These are phyloP conservation scores for Neodiprion fabricii DNA, from an alignment of 1,140 invertebrate species.

Conservation along the genomic window DNA sequence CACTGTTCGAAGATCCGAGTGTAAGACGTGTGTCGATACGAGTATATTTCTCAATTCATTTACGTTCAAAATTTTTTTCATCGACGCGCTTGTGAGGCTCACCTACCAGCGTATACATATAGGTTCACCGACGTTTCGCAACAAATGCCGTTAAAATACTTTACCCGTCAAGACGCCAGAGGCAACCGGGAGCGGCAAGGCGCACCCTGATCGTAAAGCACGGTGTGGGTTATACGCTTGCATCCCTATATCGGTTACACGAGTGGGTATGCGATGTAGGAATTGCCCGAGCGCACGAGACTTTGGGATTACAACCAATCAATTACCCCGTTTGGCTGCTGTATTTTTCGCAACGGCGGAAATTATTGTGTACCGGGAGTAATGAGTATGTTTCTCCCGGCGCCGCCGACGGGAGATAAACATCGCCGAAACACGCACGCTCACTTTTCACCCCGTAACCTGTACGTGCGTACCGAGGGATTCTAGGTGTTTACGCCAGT, in stretches of 20 bases:
- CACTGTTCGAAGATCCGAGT: no score
- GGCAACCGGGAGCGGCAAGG: not conserved
- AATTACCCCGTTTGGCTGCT: slow-evolving; percentile 2
- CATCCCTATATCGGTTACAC: not conserved
- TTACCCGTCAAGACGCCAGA: not conserved
- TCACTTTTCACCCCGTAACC: not conserved
- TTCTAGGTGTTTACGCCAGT: not conserved
- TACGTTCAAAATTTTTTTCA: no score
- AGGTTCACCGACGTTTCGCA: not conserved
- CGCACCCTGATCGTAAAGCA: not conserved
- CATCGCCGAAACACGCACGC: slow-evolving; percentile 3
- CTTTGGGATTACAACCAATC: slow-evolving; percentile 5
- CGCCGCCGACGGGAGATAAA: not conserved
- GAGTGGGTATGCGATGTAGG: not conserved
- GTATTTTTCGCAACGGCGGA: slow-evolving; percentile 4
- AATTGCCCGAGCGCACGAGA: slow-evolving; percentile 2
- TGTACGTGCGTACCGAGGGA: no score
- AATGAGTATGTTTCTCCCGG: slow-evolving; percentile 4
- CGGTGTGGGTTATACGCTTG: not conserved
- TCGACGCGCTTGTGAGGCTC: no score
- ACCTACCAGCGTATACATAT: no score
- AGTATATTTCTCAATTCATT: no score
- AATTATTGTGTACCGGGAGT: slow-evolving; percentile 1
- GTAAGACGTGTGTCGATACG: no score
- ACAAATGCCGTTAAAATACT: not conserved